Conservation (phyloP, 1,140 invertebrate species). For the Paraescarpia echinospica region DNA sequence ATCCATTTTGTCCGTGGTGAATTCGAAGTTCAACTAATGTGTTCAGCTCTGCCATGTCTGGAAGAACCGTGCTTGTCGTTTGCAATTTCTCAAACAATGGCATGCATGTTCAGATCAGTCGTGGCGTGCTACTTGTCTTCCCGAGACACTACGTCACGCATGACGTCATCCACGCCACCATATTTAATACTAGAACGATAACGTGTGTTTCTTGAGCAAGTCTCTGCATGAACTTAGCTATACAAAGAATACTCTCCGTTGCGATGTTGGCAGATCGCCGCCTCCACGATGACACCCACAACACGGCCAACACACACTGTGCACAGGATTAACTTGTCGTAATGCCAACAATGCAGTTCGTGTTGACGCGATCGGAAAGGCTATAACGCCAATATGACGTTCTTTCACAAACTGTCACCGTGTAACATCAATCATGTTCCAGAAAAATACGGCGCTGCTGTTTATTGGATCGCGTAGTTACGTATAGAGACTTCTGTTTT, state of each 20-base stretch:
- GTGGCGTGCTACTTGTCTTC: neutral
- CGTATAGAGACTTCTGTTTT: neutral
- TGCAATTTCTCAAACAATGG: too few species aligned
- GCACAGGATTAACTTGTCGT: neutral
- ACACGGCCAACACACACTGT: neutral
- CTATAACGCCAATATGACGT: neutral
- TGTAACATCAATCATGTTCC: neutral
- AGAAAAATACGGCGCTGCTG: neutral
- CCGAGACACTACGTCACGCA: neutral
- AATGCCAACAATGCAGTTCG: neutral
- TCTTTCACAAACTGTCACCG: neutral
- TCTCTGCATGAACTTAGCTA: neutral
- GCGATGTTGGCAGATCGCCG: neutral
- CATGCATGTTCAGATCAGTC: neutral
- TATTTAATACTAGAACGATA: neutral
- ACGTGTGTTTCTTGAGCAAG: neutral
- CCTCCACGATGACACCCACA: neutral
- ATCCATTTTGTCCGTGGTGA: neutral
- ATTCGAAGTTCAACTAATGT: neutral
- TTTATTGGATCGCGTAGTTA: neutral
- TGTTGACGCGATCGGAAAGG: neutral
- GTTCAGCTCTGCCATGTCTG: neutral
- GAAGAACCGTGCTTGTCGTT: too few species aligned
- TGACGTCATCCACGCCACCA: neutral
- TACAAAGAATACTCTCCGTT: neutral